Base-by-base conservation (phyloP, 1,140 invertebrate genomes). In the Neuroterus valhalla region DNA sequence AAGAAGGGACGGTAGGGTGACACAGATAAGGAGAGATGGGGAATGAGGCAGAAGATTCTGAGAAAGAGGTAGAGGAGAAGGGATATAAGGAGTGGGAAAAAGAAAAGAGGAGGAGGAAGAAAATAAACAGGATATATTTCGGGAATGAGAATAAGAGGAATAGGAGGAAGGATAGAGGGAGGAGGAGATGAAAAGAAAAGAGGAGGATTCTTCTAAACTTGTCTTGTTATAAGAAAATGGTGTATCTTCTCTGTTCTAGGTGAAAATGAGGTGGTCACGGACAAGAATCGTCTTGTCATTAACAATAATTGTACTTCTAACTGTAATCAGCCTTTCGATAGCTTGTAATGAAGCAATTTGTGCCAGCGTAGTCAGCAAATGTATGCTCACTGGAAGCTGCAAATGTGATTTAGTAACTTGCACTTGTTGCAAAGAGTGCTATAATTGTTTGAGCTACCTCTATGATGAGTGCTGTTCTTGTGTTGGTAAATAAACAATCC, bases 391-490 rank as follows among this genome's bases (percentile, higher is more conserved):
- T 15, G 96, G 98, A 84, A 96, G 96, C 26, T 99, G 98, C 90
- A 98, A 98, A 88, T 98, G 97, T 89, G 96, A 98, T 85, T 90
- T 97, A 79, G 88, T 89, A 76, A 95, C 94, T 79, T 97, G 96
- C 86, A 95, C 96, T 21, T 98, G 98, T 84, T 98, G 96, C 90
- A 96, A 96, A 83, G 96, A 98, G 82, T 99, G 98, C 84, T 96
- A 94, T 78, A 94, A 93, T 78, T 99, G 98, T 84, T 91, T 98
- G 23, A 95, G 95, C 78, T 94, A 96, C 81, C 90, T 98, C 8
- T 98, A 97, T 85, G 94, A 93, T 77, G 96, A 98, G 88, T 98
- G 98, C 89, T 99, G 98, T 85, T 97, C 96, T 52, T 99, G 97
- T 92, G 96, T 98, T 81, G 96, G 96, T 97, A 90, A 93, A 94